Conservation (phyloP, 2,797 vertebrate species). For the Lepus oiostolus region DNA sequence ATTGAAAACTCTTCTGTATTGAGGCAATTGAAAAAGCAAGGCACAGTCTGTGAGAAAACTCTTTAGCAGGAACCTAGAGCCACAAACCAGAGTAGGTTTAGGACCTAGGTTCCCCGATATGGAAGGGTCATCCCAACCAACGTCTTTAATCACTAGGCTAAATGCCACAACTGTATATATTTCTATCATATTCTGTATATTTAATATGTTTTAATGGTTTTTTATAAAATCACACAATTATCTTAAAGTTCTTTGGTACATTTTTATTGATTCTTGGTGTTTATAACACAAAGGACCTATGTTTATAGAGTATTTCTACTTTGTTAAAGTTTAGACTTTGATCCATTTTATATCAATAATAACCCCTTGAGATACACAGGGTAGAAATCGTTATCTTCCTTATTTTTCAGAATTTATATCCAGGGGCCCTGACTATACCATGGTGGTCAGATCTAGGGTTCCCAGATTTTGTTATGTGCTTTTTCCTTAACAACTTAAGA, state of each 20-base stretch:
- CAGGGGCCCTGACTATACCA: neutral
- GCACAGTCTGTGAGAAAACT: neutral
- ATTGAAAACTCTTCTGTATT: neutral
- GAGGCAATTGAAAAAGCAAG: neutral
- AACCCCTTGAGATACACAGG: neutral
- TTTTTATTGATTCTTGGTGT: neutral
- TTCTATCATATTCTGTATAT: neutral
- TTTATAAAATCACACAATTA: constrained; percentile 5
- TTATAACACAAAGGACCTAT: neutral
- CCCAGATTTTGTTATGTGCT: neutral
- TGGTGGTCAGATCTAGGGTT: neutral
- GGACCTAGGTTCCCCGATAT: no score
- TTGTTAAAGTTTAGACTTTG: neutral
- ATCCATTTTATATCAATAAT: neutral
- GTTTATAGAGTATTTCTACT: neutral
- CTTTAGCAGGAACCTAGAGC: neutral
- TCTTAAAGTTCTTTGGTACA: neutral
- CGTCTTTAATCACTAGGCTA: no score
- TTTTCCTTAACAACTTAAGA: neutral
- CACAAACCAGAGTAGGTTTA: no score
- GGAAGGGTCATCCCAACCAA: no score
- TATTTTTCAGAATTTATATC: neutral
- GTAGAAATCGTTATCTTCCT: neutral
- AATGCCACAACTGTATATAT: neutral
- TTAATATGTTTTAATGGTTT: neutral